A percentile compares a stretch with the other conserved stretches of the same genome.
phyloP scores from a whole-genome alignment of 2,113 vertebrate species.

The Alectura lathami region DNA sequence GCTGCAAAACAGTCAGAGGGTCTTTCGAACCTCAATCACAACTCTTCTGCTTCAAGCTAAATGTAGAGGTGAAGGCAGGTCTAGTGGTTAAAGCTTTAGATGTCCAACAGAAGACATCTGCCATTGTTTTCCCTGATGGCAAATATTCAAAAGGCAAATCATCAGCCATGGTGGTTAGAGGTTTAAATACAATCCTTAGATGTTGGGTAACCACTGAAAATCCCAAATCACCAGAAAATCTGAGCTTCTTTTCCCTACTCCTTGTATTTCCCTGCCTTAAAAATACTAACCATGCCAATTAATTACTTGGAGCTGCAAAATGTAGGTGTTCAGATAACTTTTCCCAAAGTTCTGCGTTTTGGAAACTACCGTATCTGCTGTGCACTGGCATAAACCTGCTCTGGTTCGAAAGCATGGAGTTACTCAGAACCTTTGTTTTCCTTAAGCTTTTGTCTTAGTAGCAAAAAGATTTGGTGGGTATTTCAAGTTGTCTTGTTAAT shows the following conservation, averaged over 20 bases:
- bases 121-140: background rate
- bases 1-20: background rate
- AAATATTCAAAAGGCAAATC: background rate
- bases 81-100: background rate
- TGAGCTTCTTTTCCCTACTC: background rate
- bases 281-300: background rate
- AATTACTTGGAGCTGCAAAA: conserved; percentile 1
- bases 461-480: background rate
- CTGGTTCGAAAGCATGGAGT: background rate
- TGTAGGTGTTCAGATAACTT: background rate
- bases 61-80: background rate
- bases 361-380: background rate
- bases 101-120: background rate
- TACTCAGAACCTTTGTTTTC: background rate
- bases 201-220: background rate
- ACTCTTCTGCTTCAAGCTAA: background rate
- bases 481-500: conserved; percentile 23
- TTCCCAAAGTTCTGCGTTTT: background rate
- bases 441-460: background rate
- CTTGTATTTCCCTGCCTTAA: background rate
- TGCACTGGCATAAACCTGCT: background rate
- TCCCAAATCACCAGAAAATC: background rate
- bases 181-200: background rate
- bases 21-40: background rate
- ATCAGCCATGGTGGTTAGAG: background rate